phyloP scores from a whole-genome alignment of 2,113 vertebrate genomes.

The Anolis carolinensis region DNA sequence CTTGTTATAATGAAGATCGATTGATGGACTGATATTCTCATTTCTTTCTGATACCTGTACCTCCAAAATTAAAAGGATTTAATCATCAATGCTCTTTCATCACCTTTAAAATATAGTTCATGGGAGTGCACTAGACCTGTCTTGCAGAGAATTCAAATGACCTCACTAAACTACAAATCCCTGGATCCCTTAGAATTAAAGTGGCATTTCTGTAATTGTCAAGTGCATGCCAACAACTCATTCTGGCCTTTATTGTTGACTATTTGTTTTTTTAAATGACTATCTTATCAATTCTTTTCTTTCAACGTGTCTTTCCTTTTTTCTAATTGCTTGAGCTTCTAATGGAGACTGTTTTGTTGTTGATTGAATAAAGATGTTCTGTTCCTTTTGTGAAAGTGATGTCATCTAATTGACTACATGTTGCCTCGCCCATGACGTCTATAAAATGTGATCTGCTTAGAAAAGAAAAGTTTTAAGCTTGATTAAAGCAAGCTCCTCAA shows the following conservation, averaged over 20 bases:
- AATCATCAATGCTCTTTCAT: too few species aligned
- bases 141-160: too few species aligned
- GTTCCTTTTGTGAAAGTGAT: conserved; percentile 71
- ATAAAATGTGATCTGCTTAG: conserved; percentile 70
- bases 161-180: too few species aligned
- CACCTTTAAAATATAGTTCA: too few species aligned
- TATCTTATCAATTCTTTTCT: conserved; percentile 37
- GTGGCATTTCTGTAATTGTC: neutral
- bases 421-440: conserved; percentile 71
- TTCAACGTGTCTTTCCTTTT: conserved; percentile 54
- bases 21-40: neutral
- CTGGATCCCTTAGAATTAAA: too few species aligned
- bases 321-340: conserved; percentile 69
- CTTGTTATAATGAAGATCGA: neutral
- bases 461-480: conserved; percentile 54
- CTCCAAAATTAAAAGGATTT: too few species aligned
- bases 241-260: conserved; percentile 54
- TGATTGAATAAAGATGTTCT: conserved; percentile 80
- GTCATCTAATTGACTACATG: conserved; percentile 79
- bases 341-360: conserved; percentile 79
- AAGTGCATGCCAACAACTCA: conserved; percentile 2
- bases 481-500: conserved; percentile 79
- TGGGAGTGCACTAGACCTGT: too few species aligned
- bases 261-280: conserved; percentile 19
- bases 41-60: neutral